These are phyloP conservation scores for Beris chalybata DNA, from an alignment of 2,888 invertebrate species.

Conservation along the genomic window DNA sequence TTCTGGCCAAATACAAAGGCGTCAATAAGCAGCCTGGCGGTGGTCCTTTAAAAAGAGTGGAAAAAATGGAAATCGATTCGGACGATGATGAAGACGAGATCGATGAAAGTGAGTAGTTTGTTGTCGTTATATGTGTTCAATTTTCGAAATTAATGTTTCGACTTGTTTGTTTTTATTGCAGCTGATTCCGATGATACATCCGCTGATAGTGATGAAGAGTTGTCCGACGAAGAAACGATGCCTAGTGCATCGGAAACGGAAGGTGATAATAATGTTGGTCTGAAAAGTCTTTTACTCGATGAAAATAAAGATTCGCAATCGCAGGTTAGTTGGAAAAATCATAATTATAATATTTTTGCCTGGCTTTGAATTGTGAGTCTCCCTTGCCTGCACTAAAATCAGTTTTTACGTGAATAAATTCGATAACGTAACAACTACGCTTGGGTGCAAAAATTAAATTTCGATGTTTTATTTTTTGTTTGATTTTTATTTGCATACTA, in stretches of 20 bases:
- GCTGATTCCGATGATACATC: constrained; percentile 41
- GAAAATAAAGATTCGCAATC: constrained; percentile 45
- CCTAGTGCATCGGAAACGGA: constrained; percentile 47
- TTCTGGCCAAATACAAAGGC: constrained; percentile 72
- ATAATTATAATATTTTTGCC: too few relatives aligned
- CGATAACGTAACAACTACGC: constrained; percentile 33
- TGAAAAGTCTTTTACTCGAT: constrained; percentile 63
- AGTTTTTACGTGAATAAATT: constrained; percentile 16
- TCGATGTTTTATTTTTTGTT: background rate
- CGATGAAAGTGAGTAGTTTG: constrained; percentile 45
- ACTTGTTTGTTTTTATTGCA: background rate
- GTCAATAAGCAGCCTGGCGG: constrained; percentile 48
- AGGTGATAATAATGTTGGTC: constrained; percentile 57
- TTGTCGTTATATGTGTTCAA: background rate
- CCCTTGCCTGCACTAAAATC: constrained; percentile 37
- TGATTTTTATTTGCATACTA: background rate
- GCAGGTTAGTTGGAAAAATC: background rate
- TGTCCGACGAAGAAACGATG: constrained; percentile 44
- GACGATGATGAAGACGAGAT: constrained; percentile 45
- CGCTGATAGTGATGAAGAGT: constrained; percentile 39
- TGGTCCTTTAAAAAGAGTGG: constrained; percentile 53
- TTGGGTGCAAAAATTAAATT: constrained; percentile 30
- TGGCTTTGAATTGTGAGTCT: background rate
- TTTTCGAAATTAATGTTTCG: constrained; percentile 7
- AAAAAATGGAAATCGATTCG: constrained; percentile 41